Conservation (phyloP, 2,888 invertebrate species). For the Girardia tigrina region DNA sequence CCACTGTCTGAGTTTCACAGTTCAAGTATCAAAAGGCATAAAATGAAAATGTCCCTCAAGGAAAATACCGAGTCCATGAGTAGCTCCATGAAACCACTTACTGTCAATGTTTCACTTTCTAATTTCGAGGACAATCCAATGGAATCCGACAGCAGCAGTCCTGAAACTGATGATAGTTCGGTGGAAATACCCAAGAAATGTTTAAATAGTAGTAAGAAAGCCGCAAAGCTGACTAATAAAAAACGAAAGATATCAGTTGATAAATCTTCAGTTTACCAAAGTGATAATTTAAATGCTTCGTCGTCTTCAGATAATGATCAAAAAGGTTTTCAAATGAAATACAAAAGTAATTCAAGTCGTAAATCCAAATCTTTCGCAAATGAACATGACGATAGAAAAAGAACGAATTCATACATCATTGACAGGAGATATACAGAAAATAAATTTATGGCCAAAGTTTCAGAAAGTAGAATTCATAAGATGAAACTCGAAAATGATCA, state of each 20-base stretch:
- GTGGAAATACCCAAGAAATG: background rate
- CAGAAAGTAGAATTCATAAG: background rate
- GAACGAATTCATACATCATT: background rate
- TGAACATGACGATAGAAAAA: background rate
- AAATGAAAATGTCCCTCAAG: background rate
- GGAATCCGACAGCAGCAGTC: background rate
- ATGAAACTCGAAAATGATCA: background rate
- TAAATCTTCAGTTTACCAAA: background rate
- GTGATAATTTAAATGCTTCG: background rate
- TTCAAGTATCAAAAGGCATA: background rate
- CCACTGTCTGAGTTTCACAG: background rate
- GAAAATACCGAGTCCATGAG: background rate
- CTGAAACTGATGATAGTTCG: conserved; percentile 5
- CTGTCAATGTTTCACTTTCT: conserved; percentile 5
- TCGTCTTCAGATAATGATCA: background rate
- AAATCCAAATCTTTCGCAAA: background rate
- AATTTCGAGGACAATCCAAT: conserved; percentile 16
- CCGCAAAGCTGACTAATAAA: background rate
- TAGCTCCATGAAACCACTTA: background rate
- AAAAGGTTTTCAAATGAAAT: background rate
- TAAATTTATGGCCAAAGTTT: conserved; percentile 1
- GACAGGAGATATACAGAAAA: conserved; percentile 12
- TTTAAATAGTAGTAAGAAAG: conserved; percentile 6
- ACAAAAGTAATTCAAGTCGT: background rate
- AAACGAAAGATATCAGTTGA: background rate